These are phyloP conservation scores for Prunella fulvescens DNA, from an alignment of 2,113 vertebrate species.

Conservation along the genomic window DNA sequence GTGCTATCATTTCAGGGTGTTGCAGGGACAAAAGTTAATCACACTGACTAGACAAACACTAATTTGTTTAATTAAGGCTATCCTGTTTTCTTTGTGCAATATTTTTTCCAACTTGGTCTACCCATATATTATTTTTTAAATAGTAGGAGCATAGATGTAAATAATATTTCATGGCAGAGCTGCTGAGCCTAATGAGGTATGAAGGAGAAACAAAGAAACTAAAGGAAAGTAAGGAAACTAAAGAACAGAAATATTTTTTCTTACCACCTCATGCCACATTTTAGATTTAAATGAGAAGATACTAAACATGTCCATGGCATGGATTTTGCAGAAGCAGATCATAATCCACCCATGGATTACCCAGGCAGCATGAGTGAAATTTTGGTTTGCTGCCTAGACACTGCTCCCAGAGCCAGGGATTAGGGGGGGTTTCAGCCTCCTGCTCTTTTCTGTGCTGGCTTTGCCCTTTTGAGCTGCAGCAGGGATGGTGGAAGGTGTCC, in stretches of 20 bases:
- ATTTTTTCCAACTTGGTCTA: not conserved
- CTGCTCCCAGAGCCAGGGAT: not conserved
- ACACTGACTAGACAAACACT: not conserved
- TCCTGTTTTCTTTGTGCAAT: not conserved
- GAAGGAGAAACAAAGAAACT: not conserved
- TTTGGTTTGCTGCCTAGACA: not conserved
- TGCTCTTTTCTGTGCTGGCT: not conserved
- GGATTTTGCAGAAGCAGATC: not conserved
- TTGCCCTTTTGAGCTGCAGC: not conserved
- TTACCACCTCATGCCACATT: not conserved
- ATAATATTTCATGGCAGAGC: not conserved
- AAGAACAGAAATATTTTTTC: not conserved
- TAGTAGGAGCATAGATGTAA: not conserved
- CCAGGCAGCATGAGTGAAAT: not conserved
- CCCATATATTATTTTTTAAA: not conserved
- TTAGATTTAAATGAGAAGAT: not conserved
- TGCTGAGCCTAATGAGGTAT: not conserved
- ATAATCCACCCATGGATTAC: not conserved
- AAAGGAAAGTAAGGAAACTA: not conserved
- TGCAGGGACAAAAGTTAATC: constrained; percentile 18
- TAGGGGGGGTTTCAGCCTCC: not conserved
- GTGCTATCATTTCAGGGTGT: not conserved
- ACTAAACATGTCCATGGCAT: not conserved
- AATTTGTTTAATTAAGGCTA: constrained; percentile 4
- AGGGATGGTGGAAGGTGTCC: rapidly evolving